Evolutionary conservation across 2,888 invertebrate species (phyloP), one percentile per base, ranked within the genome.

Genomic region (Cotesia congregata): DNA sequence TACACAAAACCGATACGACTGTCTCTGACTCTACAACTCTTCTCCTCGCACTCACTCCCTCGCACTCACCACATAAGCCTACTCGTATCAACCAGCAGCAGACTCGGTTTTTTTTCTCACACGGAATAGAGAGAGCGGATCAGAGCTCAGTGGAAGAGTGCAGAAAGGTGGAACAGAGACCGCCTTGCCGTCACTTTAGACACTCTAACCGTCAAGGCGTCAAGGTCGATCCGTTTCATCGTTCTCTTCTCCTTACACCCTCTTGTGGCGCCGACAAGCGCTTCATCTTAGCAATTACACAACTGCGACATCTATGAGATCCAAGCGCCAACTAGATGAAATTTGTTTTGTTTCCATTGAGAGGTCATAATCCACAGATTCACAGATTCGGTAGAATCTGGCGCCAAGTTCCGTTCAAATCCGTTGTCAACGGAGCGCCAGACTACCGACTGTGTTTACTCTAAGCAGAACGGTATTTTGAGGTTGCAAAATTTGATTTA

Each of bases 221-320:
- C 82, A 82, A 82, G 82, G 82, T 82, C 82, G 80, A 80, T 80
- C 74, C 64, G 40, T 64, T 75, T 65, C 65, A 3, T 50, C 50
- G 9, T 50, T 50, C 50, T 50, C 50, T 50, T 50, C 9, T 50
- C 12, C 12, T 50, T 50, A 50, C 50, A 12, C 50, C 50, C 50
- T 50, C 50, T 4, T 50, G 50, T 50, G 50, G 50, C 50, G 50
- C 50, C 12, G 50, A 7, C 12, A 30, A 30, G 30, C 30, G 30
- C 30, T 30, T 30, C 30, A 3, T 30, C 30, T 4, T 1, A 7
- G 50, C 1, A 7, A 12, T 50, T 12, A 12, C 0, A 50, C 12
- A 9, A 0, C 0, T 3, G 50, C 50, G 50, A 50, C 50, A 50
- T 50, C 50, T 50, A 50, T 12, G 3, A 30, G 30, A 30, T 50